phyloP scores from a whole-genome alignment of 1,140 invertebrate species.

The Oryzaephilus surinamensis region DNA sequence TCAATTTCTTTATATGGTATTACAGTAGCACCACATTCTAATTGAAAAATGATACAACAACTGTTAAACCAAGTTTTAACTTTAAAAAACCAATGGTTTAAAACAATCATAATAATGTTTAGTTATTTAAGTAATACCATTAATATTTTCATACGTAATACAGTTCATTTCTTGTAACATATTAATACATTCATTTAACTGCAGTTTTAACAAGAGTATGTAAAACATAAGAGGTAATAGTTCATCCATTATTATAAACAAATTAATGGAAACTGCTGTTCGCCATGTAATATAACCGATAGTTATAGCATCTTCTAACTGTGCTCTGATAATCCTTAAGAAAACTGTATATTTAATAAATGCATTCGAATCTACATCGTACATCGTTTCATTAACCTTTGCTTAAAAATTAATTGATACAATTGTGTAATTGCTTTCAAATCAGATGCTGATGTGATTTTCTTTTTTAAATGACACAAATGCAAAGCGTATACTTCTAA shows the following conservation, averaged over 20 bases:
- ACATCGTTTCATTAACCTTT: conserved; percentile 27
- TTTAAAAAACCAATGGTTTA: too few species aligned
- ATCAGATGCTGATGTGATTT: conserved; percentile 37
- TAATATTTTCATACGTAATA: conserved; percentile 32
- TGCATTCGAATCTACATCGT: too few species aligned
- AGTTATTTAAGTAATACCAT: conserved; percentile 28
- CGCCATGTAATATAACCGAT: conserved; percentile 37
- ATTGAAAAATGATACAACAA: conserved; percentile 37
- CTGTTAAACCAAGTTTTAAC: conserved; percentile 39
- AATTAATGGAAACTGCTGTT: conserved; percentile 33
- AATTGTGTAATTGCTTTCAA: conserved; percentile 37
- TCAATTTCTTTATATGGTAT: conserved; percentile 25
- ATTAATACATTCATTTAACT: conserved; percentile 31
- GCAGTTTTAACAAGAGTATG: conserved; percentile 32
- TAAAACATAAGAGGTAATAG: conserved; percentile 37
- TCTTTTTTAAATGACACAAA: conserved; percentile 34
- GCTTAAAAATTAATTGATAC: conserved; percentile 39
- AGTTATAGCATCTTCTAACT: conserved; percentile 29
- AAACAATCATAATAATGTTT: too few species aligned
- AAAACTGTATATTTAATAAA: conserved; percentile 2
- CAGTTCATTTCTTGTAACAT: conserved; percentile 38
- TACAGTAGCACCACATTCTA: conserved; percentile 40
- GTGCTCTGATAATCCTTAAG: conserved; percentile 29
- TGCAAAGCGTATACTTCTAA: conserved; percentile 34
- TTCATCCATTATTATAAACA: conserved; percentile 27